Conservation (phyloP, 2,113 vertebrate genomes). For the Eclectus roratus region DNA sequence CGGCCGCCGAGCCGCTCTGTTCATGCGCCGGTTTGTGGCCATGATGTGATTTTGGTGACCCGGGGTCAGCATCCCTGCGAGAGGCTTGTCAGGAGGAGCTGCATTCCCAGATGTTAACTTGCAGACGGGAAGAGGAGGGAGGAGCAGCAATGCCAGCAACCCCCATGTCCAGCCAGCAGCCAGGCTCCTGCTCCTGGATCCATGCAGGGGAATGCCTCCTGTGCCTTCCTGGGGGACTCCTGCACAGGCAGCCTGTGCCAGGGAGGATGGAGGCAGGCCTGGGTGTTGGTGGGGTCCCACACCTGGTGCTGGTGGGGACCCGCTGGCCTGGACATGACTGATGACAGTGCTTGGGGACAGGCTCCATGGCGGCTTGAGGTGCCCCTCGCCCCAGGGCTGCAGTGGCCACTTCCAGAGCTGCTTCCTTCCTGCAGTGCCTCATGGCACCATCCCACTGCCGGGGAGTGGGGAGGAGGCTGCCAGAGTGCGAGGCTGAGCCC, state of each 20-base stretch:
- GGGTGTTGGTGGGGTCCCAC: not conserved
- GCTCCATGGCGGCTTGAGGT: not conserved
- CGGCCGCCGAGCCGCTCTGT: not conserved
- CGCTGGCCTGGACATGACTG: accelerated
- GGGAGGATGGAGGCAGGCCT: not conserved
- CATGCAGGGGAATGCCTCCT: not conserved
- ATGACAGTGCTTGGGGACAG: not conserved
- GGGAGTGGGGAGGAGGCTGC: not conserved
- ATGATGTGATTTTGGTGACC: not conserved
- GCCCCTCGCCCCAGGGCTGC: not conserved
- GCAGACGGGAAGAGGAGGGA: not conserved
- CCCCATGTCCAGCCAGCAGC: not conserved
- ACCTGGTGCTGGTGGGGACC: not conserved
- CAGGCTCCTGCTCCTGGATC: not conserved
- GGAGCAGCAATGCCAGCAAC: not conserved
- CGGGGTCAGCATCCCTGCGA: not conserved
- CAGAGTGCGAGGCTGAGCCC: not conserved
- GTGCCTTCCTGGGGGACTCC: not conserved
- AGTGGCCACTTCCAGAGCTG: accelerated
- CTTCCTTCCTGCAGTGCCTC: not conserved
- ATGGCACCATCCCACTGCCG: accelerated
- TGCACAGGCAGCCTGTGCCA: not conserved
- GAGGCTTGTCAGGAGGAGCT: not conserved
- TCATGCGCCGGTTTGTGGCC: not conserved
- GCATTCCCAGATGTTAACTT: not conserved